Conservation (phyloP, 1,140 invertebrate species). For the Portunus trituberculatus region DNA sequence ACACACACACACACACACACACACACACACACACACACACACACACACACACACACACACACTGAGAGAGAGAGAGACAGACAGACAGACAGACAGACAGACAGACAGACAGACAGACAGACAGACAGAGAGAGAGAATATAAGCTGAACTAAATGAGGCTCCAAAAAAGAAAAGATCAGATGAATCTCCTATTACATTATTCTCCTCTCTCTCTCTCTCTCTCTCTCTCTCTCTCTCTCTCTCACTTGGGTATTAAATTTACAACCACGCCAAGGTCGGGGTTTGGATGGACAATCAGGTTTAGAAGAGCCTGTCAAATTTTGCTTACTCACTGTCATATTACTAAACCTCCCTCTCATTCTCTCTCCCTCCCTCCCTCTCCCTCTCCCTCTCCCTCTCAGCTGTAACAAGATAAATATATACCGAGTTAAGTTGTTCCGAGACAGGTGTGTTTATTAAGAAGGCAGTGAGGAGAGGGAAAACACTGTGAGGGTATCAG, state of each 20-base stretch:
- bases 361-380: background rate
- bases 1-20: no score
- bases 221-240: slow-evolving; percentile 35
- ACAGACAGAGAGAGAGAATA: slow-evolving; percentile 52
- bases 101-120: background rate
- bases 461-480: no score
- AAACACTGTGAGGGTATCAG: no score
- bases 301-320: background rate
- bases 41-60: background rate
- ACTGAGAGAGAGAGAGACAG: background rate
- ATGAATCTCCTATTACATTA: no score
- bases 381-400: background rate
- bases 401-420: no score
- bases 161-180: no score
- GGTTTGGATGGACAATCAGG: background rate
- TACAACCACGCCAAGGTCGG: background rate
- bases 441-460: no score
- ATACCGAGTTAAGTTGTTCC: no score
- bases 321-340: background rate
- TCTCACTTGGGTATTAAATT: background rate
- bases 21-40: no score
- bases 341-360: background rate
- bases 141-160: background rate
- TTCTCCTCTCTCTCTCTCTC: background rate
- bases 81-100: background rate